phyloP scores from a whole-genome alignment of 2,113 vertebrate species.

The Mirounga angustirostris region DNA sequence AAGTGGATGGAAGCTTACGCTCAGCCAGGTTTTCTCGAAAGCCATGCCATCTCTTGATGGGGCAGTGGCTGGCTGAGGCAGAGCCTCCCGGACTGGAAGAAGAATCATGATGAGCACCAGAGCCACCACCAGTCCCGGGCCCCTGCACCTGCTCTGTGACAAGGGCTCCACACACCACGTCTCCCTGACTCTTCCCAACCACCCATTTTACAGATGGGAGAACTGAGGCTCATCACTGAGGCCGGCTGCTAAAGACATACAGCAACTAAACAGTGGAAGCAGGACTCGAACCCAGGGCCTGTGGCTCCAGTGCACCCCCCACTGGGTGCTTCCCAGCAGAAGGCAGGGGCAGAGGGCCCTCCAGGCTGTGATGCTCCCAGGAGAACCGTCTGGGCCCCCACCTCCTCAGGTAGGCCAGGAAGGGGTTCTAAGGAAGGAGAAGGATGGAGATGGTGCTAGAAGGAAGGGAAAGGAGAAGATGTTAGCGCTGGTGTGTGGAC shows the following conservation, averaged over 20 bases:
- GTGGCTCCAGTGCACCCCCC: not conserved
- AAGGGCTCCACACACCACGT: rapidly evolving
- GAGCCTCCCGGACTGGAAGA: not conserved
- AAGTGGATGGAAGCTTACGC: too few species aligned
- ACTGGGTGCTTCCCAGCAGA: not conserved
- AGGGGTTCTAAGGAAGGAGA: not conserved
- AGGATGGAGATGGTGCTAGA: not conserved
- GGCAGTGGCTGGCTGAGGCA: not conserved
- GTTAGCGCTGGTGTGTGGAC: not conserved
- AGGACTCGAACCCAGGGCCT: not conserved
- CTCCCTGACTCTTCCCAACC: not conserved
- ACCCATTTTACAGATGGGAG: not conserved
- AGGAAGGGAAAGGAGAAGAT: not conserved
- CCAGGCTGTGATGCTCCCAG: not conserved
- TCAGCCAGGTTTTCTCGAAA: not conserved
- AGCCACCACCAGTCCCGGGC: rapidly evolving
- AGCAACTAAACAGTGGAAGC: not conserved
- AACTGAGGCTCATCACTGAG: not conserved
- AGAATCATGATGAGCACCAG: rapidly evolving
- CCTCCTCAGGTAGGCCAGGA: rapidly evolving
- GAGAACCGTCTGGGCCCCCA: too few species aligned
- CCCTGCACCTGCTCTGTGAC: not conserved
- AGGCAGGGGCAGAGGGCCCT: not conserved
- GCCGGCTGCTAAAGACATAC: not conserved
- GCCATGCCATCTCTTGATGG: too few species aligned